These are phyloP conservation scores for Blastobasis lacticolella DNA, from an alignment of 2,888 invertebrate species.

Conservation along the genomic window DNA sequence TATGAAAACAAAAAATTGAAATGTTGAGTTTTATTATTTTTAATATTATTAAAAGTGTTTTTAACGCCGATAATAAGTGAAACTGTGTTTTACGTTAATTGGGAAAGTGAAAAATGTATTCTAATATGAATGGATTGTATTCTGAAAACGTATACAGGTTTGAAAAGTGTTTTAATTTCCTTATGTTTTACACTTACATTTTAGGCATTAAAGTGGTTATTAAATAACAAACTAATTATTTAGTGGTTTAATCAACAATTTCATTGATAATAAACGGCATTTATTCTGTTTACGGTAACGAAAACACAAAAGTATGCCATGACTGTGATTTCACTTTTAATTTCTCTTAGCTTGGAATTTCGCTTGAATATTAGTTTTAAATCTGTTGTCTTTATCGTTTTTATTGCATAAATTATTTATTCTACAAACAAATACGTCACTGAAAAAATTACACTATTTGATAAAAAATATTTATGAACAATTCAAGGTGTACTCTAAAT, in stretches of 20 bases:
- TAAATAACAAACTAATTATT: too few relatives aligned
- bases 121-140: constrained; percentile 59
- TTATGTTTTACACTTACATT: neutral
- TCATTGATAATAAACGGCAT: too few relatives aligned
- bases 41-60: constrained; percentile 21
- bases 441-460: too few relatives aligned
- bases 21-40: constrained; percentile 33
- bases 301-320: constrained; percentile 20
- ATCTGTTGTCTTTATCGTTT: neutral
- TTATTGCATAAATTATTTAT: too few relatives aligned
- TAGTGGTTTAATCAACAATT: too few relatives aligned
- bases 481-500: too few relatives aligned
- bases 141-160: constrained; percentile 63
- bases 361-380: neutral
- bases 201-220: too few relatives aligned
- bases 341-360: neutral
- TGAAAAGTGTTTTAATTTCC: constrained; percentile 22
- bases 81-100: constrained; percentile 23
- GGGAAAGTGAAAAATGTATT: constrained; percentile 46
- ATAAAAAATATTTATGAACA: too few relatives aligned
- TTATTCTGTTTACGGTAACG: too few relatives aligned
- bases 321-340: neutral
- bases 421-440: too few relatives aligned
- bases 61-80: constrained; percentile 24
- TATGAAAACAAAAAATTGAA: constrained; percentile 44